Evolutionary conservation across 2,113 vertebrate species (phyloP), one percentile per base, ranked within the genome.

Genomic region (Uria lomvia): DNA sequence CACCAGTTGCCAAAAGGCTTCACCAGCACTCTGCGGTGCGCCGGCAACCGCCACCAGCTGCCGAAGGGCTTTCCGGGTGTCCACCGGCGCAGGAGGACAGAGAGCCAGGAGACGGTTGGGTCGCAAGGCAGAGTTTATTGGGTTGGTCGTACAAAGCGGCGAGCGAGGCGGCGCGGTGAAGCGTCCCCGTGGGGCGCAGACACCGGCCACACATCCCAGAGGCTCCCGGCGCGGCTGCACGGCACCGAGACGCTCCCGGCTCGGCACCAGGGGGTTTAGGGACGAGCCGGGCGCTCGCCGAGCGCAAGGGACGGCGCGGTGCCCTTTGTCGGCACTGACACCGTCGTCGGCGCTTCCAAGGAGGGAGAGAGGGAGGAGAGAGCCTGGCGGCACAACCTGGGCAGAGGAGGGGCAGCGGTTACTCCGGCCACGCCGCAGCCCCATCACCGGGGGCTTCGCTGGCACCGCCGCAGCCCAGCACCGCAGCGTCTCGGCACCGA

Each of bases 1-100:
- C 23, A 58, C 11, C 8, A 2, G 29, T 7, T 19, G 15, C 30
- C 17, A 2, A 59, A 59, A 29, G 42, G 42, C 19, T 29, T 30
- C 4, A 12, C 34, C 40, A 15, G 42, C 7, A 1, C 29, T 26
- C 13, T 0, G 3, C 4, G 1, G 5, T 1, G 3, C 10, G 6
- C 52, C 16, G 1, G 30, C 21, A 73, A 56, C 21, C 8, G 2
- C 6, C 8, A 24, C 30, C 55, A 7, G 30, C 30, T 19, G 19
- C 55, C 18, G 19, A 34, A 45, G 11, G 32, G 53, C 17, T n/a
- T 14, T 8, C 15, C 14, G 18, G 2, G 55, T 10, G 2, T 9
- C 56, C 11, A 5, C 11, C 15, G 12, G 45, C 18, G 13, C 8
- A 5, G 43, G 55, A 34, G 80, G 66, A 83, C 80, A 83, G 80